Evolutionary conservation across 2,113 vertebrate species (phyloP).

Genomic region (Prolemur simus): DNA sequence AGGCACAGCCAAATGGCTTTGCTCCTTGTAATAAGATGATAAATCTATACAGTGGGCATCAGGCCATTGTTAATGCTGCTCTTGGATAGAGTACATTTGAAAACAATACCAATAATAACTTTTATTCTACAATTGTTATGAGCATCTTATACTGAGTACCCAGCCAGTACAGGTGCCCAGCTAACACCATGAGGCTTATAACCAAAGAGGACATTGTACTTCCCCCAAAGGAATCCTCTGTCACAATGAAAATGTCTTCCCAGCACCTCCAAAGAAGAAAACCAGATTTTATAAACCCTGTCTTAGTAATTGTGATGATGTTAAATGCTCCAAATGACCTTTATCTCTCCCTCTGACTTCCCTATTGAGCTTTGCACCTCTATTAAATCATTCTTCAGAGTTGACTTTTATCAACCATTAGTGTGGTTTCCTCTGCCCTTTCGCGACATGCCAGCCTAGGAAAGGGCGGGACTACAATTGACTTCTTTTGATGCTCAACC

Average conservation of each 20-base stretch:
- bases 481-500: neutral
- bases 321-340: neutral
- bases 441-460: neutral
- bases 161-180: neutral
- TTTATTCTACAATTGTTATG: neutral
- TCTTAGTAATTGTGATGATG: neutral
- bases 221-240: neutral
- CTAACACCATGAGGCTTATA: neutral
- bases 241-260: neutral
- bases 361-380: neutral
- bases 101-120: constrained; percentile 31
- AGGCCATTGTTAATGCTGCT: constrained; percentile 33
- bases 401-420: neutral
- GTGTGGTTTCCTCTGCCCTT: neutral
- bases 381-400: neutral
- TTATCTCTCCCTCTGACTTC: neutral
- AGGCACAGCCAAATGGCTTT: constrained; percentile 45
- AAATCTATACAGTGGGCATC: constrained; percentile 22
- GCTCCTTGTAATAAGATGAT: constrained; percentile 33
- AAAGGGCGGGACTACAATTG: neutral
- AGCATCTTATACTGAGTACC: neutral
- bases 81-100: neutral
- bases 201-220: neutral
- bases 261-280: neutral
- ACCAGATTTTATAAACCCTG: neutral